These are phyloP conservation scores for Colistium nudipinnis DNA, from an alignment of 2,113 vertebrate genomes.

Conservation along the genomic window DNA sequence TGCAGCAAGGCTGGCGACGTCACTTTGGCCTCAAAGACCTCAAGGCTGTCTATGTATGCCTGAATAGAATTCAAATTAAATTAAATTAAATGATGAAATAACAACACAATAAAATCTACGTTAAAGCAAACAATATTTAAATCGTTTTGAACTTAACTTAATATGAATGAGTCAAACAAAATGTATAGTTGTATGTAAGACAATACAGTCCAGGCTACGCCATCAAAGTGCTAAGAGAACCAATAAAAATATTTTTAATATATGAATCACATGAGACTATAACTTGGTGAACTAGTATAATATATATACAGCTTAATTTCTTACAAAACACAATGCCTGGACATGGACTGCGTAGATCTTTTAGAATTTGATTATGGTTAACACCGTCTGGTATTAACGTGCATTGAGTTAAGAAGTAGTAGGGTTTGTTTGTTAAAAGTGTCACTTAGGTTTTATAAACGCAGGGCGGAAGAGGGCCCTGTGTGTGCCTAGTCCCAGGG, in stretches of 20 bases:
- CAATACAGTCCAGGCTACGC: background rate
- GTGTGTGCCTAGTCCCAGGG: background rate
- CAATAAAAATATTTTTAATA: no score
- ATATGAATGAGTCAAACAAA: background rate
- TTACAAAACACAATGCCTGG: no score
- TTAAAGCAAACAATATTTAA: background rate
- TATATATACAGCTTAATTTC: no score
- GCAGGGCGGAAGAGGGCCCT: background rate
- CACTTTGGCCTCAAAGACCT: constrained; percentile 51
- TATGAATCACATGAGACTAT: no score
- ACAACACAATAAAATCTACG: background rate
- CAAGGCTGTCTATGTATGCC: constrained; percentile 47
- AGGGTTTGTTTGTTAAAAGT: background rate
- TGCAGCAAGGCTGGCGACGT: constrained; percentile 42
- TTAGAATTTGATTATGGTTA: no score
- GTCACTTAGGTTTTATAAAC: no score
- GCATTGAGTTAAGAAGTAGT: background rate
- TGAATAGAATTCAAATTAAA: constrained; percentile 43
- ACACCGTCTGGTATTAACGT: no score
- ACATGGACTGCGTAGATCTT: no score
- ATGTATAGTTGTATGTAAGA: background rate
- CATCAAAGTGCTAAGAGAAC: background rate
- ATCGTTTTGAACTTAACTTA: background rate
- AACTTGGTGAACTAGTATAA: no score
- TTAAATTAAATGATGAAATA: background rate